Conservation (phyloP, 1,140 invertebrate species). For the Ganaspis sp. region DNA sequence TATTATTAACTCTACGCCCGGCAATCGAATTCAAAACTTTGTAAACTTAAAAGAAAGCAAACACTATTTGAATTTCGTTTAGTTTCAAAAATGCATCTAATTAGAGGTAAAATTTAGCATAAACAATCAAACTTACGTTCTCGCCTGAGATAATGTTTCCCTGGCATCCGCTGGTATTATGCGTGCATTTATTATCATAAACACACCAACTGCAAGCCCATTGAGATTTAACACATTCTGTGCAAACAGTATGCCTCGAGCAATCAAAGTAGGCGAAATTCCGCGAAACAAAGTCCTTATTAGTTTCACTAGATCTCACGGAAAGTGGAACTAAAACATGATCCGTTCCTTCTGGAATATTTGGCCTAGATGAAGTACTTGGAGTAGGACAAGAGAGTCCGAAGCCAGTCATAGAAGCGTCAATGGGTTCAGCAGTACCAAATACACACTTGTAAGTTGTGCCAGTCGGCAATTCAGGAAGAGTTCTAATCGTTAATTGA, state of each 20-base stretch:
- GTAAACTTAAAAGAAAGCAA: too few relatives aligned
- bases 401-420: constrained; percentile 86
- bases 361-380: constrained; percentile 84
- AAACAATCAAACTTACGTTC: constrained; percentile 78
- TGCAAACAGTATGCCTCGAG: constrained; percentile 89
- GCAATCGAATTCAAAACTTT: too few relatives aligned
- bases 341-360: constrained; percentile 88
- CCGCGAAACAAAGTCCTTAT: constrained; percentile 95
- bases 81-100: too few relatives aligned
- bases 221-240: constrained; percentile 89
- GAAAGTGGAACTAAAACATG: constrained; percentile 94
- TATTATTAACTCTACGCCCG: too few relatives aligned
- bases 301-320: constrained; percentile 93
- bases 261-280: constrained; percentile 98
- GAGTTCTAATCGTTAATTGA: constrained; percentile 90
- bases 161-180: constrained; percentile 89
- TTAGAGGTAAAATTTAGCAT: constrained; percentile 12
- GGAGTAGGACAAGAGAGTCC: constrained; percentile 93
- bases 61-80: too few relatives aligned
- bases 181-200: constrained; percentile 95
- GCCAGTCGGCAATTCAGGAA: constrained; percentile 91
- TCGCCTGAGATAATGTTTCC: constrained; percentile 87
- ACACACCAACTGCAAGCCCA: constrained; percentile 98
- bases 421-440: constrained; percentile 87
- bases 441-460: constrained; percentile 97